These are phyloP conservation scores for Apodemia hepburni DNA, from an alignment of 2,888 invertebrate genomes.

Conservation along the genomic window DNA sequence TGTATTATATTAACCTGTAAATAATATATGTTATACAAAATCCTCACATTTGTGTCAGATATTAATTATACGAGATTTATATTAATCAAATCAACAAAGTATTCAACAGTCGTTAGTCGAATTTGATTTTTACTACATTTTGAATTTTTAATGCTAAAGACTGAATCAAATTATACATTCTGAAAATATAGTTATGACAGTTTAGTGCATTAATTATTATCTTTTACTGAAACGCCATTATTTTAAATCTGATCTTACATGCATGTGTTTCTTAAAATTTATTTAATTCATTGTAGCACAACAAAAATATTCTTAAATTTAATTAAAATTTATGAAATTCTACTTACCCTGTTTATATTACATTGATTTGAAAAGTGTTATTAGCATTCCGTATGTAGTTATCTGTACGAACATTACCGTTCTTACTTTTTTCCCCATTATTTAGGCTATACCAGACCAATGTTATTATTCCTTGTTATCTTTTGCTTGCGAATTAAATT, in stretches of 20 bases:
- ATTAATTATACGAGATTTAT: constrained; percentile 30
- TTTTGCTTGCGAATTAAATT: background rate
- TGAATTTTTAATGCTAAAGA: constrained; percentile 10
- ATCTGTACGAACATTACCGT: background rate
- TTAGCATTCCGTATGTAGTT: background rate
- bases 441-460: background rate
- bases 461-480: background rate
- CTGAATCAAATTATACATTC: constrained; percentile 1
- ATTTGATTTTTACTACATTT: background rate
- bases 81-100: constrained; percentile 12
- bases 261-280: too few species aligned
- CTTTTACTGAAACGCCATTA: too few species aligned
- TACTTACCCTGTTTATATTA: background rate
- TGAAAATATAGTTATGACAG: background rate
- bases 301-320: background rate
- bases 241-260: background rate
- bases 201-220: background rate
- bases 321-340: background rate
- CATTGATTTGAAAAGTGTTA: background rate
- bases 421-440: background rate
- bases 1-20: constrained; percentile 50
- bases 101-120: background rate
- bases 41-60: constrained; percentile 31
- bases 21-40: constrained; percentile 30
- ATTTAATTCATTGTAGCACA: background rate